Conservation (phyloP, 2,797 vertebrate genomes). For the Leptatherina wallacei region DNA sequence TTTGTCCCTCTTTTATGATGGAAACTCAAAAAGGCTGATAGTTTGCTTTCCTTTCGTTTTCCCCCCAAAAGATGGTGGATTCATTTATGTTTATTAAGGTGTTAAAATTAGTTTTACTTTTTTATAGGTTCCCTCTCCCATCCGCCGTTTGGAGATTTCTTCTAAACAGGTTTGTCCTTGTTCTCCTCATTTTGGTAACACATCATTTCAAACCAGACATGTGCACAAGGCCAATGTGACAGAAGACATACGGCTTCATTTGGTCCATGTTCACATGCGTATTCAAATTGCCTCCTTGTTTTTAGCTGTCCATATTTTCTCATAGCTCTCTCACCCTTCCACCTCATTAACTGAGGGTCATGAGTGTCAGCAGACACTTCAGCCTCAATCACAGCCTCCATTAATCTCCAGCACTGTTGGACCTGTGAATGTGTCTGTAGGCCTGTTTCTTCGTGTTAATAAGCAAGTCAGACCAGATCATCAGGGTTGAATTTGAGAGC, state of each 20-base stretch:
- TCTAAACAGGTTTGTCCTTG: conserved; percentile 91
- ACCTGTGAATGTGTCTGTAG: conserved; percentile 35
- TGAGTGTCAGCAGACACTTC: conserved; percentile 75
- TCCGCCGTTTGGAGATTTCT: conserved; percentile 93
- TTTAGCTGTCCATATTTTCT: conserved; percentile 16
- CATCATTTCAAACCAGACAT: neutral
- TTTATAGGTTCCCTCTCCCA: conserved; percentile 87
- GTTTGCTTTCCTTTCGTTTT: neutral
- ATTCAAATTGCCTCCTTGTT: conserved; percentile 29
- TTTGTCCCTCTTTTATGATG: conserved; percentile 1
- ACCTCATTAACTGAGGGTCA: conserved; percentile 75
- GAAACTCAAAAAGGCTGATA: neutral
- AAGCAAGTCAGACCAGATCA: conserved; percentile 47
- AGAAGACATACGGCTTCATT: conserved; percentile 24
- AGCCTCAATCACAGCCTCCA: conserved; percentile 71
- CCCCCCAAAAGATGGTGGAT: neutral
- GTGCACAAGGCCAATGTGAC: conserved; percentile 16
- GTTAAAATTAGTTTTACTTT: conserved; percentile 13
- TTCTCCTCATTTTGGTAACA: neutral
- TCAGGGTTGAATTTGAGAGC: conserved; percentile 27
- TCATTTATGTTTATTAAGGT: neutral
- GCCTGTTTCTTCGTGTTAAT: conserved; percentile 22
- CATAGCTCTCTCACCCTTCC: conserved; percentile 25
- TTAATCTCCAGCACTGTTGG: conserved; percentile 71
- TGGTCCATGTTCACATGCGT: conserved; percentile 16